These are phyloP conservation scores for Paramisgurnus dabryanus DNA, from an alignment of 2,113 vertebrate species.

Conservation along the genomic window DNA sequence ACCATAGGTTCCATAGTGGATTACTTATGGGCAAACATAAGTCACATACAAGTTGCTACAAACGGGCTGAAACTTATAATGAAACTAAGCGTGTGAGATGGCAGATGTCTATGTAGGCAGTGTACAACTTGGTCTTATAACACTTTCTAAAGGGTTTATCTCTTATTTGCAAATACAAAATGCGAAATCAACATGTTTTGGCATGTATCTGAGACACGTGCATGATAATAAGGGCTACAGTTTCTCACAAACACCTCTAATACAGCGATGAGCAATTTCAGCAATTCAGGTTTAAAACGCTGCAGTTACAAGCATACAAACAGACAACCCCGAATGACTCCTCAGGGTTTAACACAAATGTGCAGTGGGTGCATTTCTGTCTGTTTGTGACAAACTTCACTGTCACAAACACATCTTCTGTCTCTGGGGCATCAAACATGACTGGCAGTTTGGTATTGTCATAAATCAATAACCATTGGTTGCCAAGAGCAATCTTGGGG, in stretches of 20 bases:
- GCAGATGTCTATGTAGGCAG: not conserved
- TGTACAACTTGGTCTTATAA: not conserved
- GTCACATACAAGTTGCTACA: too few relatives aligned
- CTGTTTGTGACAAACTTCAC: not conserved
- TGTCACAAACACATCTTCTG: not conserved
- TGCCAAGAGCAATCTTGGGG: conserved; percentile 14
- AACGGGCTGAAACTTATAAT: too few relatives aligned
- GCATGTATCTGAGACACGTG: not conserved
- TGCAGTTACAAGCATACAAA: not conserved
- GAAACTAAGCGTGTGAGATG: not conserved
- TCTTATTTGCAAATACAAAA: not conserved
- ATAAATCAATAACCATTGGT: not conserved
- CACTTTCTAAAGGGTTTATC: not conserved
- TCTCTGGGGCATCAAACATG: not conserved
- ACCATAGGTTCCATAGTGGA: too few relatives aligned
- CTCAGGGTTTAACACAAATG: not conserved
- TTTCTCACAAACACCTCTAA: not conserved
- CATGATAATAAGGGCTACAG: not conserved
- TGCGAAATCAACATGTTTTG: not conserved
- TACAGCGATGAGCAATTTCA: not conserved
- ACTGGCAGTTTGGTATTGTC: not conserved
- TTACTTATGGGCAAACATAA: too few relatives aligned
- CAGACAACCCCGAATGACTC: not conserved
- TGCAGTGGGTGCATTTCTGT: not conserved
- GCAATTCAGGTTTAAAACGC: not conserved